These are phyloP conservation scores for Aphyosemion australe DNA, from an alignment of 2,113 vertebrate species.

Conservation along the genomic window DNA sequence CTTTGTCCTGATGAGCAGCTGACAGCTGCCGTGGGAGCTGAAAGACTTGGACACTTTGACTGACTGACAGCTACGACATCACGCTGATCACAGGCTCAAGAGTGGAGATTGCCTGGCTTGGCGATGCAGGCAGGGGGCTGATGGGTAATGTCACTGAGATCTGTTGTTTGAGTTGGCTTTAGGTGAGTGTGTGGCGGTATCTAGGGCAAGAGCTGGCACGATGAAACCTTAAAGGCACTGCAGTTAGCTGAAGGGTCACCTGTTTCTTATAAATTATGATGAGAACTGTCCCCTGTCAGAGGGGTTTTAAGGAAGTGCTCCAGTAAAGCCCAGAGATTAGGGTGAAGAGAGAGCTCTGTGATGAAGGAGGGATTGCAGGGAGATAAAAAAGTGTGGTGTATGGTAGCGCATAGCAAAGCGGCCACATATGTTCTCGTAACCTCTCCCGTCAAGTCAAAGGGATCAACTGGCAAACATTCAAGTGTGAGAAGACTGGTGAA, in stretches of 20 bases:
- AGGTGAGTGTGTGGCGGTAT: constrained; percentile 24
- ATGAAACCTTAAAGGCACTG: constrained; percentile 12
- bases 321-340: constrained; percentile 59
- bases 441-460: constrained; percentile 34
- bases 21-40: constrained; percentile 67
- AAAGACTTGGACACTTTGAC: constrained; percentile 30
- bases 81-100: constrained; percentile 42
- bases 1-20: constrained; percentile 32
- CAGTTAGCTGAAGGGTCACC: constrained; percentile 24
- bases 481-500: constrained; percentile 15
- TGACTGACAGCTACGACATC: constrained; percentile 53
- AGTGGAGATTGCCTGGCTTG: constrained; percentile 25
- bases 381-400: constrained; percentile 14
- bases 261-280: constrained; percentile 58
- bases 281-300: constrained; percentile 55
- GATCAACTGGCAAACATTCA: constrained; percentile 48
- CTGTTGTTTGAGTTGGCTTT: constrained; percentile 26
- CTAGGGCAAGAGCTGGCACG: not conserved
- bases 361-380: constrained; percentile 35
- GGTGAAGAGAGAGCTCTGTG: constrained; percentile 3
- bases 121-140: constrained; percentile 19
- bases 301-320: constrained; percentile 58
- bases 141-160: constrained; percentile 34
- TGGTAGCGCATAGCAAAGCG: constrained; percentile 1
- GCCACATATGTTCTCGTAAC: constrained; percentile 38